Evolutionary conservation across 2,113 vertebrate genomes (phyloP).

Genomic region (Austrofundulus limnaeus): DNA sequence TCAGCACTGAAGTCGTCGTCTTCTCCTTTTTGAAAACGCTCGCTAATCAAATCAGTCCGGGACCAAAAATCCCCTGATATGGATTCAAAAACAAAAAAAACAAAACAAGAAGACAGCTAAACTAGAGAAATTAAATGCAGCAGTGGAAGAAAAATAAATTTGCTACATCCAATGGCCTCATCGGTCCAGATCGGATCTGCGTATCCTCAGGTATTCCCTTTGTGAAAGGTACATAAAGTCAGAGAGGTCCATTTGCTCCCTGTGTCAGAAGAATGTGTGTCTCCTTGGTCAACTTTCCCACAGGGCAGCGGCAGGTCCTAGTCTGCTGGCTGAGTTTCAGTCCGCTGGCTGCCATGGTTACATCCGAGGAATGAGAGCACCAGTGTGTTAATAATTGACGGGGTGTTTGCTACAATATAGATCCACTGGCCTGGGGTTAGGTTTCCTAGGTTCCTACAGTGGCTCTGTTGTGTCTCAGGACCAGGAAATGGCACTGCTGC

Average conservation of each 20-base stretch:
- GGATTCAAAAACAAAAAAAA: not conserved
- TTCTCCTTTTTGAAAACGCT: slow-evolving; percentile 6
- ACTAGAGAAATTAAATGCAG: not conserved
- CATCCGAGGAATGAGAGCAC: slow-evolving; percentile 67
- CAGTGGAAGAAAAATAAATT: not conserved
- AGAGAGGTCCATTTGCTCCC: slow-evolving; percentile 36
- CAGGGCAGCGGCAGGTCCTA: slow-evolving; percentile 48
- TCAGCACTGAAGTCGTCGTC: not conserved
- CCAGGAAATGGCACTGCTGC: slow-evolving; percentile 31
- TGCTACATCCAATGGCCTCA: not conserved
- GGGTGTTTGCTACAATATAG: slow-evolving; percentile 59
- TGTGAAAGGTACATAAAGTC: slow-evolving; percentile 3
- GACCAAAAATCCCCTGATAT: not conserved
- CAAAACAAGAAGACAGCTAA: not conserved
- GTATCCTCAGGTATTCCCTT: slow-evolving; percentile 8
- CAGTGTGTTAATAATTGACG: slow-evolving; percentile 77
- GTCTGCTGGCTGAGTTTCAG: slow-evolving; percentile 59
- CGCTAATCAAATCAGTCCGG: not conserved
- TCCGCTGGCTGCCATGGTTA: slow-evolving; percentile 67
- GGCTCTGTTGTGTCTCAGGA: slow-evolving; percentile 10
- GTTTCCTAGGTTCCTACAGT: slow-evolving; percentile 53
- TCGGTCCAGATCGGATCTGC: not conserved
- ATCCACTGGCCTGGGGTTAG: slow-evolving; percentile 48
- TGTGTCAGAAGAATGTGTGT: slow-evolving; percentile 26
- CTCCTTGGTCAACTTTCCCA: slow-evolving; percentile 50